Evolutionary conservation across 1,140 invertebrate genomes (phyloP).

Genomic region (Thalassaphorura encarpata): DNA sequence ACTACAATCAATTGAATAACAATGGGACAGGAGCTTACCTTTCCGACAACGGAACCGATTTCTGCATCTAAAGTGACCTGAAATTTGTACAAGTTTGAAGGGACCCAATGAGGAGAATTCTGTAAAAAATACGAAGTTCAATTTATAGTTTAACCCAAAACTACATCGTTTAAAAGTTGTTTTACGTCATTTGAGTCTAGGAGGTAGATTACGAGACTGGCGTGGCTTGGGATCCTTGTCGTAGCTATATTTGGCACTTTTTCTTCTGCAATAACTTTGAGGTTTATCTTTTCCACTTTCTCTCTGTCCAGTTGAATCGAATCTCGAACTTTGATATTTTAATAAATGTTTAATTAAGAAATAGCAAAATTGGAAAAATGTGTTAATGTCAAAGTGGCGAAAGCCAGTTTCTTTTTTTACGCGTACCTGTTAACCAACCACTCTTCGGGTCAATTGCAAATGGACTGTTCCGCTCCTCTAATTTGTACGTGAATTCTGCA

Average conservation of each 20-base stretch:
- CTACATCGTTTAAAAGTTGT: constrained; percentile 80
- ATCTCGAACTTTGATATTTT: too few relatives aligned
- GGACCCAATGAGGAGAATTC: constrained; percentile 74
- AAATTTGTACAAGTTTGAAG: constrained; percentile 69
- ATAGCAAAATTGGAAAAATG: too few relatives aligned
- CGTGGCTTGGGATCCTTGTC: constrained; percentile 44
- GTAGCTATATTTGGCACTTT: constrained; percentile 51
- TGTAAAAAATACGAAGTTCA: constrained; percentile 51
- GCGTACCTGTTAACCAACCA: constrained; percentile 78
- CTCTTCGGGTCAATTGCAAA: constrained; percentile 65
- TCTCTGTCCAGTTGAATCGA: constrained; percentile 69
- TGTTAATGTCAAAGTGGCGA: too few relatives aligned
- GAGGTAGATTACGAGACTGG: constrained; percentile 61
- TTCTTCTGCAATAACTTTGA: constrained; percentile 66
- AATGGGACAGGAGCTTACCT: constrained; percentile 39
- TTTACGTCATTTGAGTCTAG: constrained; percentile 76
- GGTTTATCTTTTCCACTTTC: constrained; percentile 51
- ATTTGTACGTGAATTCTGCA: constrained; percentile 66
- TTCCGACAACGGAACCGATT: constrained; percentile 57
- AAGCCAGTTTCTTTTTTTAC: too few relatives aligned
- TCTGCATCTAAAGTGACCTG: constrained; percentile 55
- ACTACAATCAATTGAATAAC: not conserved
- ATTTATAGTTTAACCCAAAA: constrained; percentile 58
- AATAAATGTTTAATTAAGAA: too few relatives aligned
- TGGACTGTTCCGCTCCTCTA: constrained; percentile 60